Evolutionary conservation across 2,888 invertebrate genomes (phyloP).

Genomic region (Invenusta paracnida): DNA sequence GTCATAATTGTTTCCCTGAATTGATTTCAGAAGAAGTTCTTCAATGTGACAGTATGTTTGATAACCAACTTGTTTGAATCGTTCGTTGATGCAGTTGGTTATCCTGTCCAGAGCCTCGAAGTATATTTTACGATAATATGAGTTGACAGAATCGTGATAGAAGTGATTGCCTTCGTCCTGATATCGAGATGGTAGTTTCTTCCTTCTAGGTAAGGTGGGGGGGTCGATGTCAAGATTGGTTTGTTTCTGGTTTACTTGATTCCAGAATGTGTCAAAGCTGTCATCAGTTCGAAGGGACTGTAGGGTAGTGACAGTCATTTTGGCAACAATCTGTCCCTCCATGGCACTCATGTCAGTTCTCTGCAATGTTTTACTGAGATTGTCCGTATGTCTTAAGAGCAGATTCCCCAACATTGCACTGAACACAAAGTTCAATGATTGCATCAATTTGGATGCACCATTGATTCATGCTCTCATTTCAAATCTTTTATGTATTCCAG

Average conservation of each 20-base stretch:
- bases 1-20: too few relatives aligned
- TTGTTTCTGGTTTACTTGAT: not conserved
- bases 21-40: too few relatives aligned
- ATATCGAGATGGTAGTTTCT: not conserved
- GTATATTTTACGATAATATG: too few relatives aligned
- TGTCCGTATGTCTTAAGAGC: not conserved
- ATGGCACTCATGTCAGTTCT: not conserved
- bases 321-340: not conserved
- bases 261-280: not conserved
- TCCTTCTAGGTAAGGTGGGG: not conserved
- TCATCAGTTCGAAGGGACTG: not conserved
- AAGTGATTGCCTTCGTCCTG: not conserved
- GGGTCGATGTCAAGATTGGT: not conserved
- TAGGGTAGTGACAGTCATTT: not conserved
- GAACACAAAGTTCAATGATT: conserved; percentile 6
- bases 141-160: too few relatives aligned
- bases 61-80: too few relatives aligned
- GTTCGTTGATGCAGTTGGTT: too few relatives aligned
- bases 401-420: conserved; percentile 15
- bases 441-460: not conserved
- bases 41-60: too few relatives aligned
- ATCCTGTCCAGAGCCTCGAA: too few relatives aligned
- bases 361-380: conserved; percentile 13
- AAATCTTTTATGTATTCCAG: not conserved
- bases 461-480: not conserved